phyloP scores from a whole-genome alignment of 2,113 vertebrate species.

The Acinonyx jubatus region DNA sequence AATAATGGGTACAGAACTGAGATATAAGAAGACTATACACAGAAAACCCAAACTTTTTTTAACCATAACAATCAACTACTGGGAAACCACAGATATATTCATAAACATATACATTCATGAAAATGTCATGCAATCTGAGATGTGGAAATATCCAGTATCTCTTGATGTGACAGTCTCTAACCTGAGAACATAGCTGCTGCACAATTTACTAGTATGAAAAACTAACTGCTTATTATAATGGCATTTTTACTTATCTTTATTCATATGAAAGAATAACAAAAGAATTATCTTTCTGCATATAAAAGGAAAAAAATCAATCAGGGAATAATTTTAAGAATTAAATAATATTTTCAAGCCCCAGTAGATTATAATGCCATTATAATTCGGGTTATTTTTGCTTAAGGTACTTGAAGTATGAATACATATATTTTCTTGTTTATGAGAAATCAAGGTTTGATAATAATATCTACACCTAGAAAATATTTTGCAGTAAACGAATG shows the following conservation, averaged over 20 bases:
- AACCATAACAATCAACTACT: background rate
- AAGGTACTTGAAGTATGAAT: background rate
- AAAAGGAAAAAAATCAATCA: background rate
- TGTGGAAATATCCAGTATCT: background rate
- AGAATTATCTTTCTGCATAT: background rate
- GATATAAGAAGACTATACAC: background rate
- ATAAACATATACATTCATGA: background rate
- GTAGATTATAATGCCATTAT: background rate
- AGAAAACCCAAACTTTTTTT: background rate
- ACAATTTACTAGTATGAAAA: background rate
- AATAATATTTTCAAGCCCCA: background rate
- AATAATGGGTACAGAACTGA: background rate
- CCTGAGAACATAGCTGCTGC: background rate
- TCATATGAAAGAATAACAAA: background rate
- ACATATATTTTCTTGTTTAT: background rate
- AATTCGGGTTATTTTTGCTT: background rate
- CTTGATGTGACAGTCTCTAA: background rate
- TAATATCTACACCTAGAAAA: background rate
- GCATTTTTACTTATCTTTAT: background rate
- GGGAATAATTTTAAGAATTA: background rate
- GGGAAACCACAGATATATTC: background rate
- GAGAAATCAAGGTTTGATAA: background rate
- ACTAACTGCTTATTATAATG: background rate
- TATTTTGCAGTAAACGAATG: background rate
- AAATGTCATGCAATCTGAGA: background rate